Percentiles rank a stretch among this genome's conserved stretches.
phyloP scores from a whole-genome alignment of 2,113 vertebrate genomes.

The Limanda limanda region DNA sequence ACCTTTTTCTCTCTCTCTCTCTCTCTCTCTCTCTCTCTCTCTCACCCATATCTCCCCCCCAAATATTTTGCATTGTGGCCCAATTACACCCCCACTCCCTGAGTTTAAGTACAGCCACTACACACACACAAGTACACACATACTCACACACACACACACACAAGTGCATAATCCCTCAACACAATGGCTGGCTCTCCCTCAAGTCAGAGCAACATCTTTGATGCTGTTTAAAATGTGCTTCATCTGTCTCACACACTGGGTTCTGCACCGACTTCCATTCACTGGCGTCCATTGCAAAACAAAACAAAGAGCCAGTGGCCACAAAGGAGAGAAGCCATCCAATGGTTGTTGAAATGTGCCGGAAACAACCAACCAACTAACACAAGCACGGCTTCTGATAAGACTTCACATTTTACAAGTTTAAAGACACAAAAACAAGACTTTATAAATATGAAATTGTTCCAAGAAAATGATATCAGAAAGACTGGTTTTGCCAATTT shows the following conservation, averaged over 20 bases:
- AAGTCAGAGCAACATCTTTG: conserved; percentile 4
- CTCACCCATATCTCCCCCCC: not conserved
- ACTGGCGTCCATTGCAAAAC: not conserved
- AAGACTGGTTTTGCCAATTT: not conserved
- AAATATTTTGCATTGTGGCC: not conserved
- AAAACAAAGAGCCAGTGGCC: not conserved
- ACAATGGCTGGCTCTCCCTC: conserved; percentile 2
- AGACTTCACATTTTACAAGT: too few species aligned
- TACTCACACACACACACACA: not conserved
- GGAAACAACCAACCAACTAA: too few species aligned
- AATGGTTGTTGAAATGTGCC: not conserved
- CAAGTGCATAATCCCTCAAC: not conserved
- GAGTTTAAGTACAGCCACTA: not conserved
- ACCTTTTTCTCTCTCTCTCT: not conserved
- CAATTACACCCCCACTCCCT: conserved; percentile 1
- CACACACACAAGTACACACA: not conserved
- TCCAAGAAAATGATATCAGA: not conserved
- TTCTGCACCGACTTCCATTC: not conserved
- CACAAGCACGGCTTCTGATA: not conserved
- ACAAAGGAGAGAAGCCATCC: not conserved
- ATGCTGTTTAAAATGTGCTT: not conserved
- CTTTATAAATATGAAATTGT: not conserved
- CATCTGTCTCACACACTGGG: not conserved
- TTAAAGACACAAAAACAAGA: too few species aligned
- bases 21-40: not conserved